A percentile compares a stretch with the other conserved stretches of the same genome.
Evolutionary conservation across 2,888 invertebrate species (phyloP).

Genomic region (Patella depressa): DNA sequence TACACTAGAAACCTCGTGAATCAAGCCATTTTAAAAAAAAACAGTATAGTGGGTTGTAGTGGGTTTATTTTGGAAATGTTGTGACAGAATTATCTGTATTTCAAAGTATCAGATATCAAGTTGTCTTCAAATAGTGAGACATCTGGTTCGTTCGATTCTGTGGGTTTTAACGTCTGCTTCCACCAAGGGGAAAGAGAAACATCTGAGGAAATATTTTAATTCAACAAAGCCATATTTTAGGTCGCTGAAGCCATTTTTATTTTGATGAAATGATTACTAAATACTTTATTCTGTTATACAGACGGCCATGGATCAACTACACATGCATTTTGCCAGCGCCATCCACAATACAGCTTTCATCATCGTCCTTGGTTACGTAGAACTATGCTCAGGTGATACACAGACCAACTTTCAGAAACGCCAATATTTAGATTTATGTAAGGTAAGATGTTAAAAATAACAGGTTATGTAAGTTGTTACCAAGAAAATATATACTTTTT

Average conservation of each 20-base stretch:
- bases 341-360: conserved; percentile 77
- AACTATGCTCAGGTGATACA: conserved; percentile 58
- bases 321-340: conserved; percentile 94
- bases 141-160: too few species aligned
- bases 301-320: conserved; percentile 92
- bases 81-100: neutral
- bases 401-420: conserved; percentile 74
- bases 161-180: too few species aligned
- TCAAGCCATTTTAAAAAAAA: too few species aligned
- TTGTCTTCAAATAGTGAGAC: neutral
- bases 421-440: conserved; percentile 87
- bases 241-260: too few species aligned
- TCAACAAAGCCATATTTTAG: too few species aligned
- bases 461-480: too few species aligned
- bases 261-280: too few species aligned
- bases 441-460: conserved; percentile 45
- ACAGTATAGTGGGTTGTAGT: too few species aligned
- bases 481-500: too few species aligned
- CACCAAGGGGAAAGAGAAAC: too few species aligned
- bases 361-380: conserved; percentile 71
- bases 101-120: neutral
- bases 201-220: too few species aligned
- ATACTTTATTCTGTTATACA: conserved; percentile 70
- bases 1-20: too few species aligned
- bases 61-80: neutral